Base-by-base conservation (phyloP, 2,113 vertebrate species). In the Ailurus styani region DNA sequence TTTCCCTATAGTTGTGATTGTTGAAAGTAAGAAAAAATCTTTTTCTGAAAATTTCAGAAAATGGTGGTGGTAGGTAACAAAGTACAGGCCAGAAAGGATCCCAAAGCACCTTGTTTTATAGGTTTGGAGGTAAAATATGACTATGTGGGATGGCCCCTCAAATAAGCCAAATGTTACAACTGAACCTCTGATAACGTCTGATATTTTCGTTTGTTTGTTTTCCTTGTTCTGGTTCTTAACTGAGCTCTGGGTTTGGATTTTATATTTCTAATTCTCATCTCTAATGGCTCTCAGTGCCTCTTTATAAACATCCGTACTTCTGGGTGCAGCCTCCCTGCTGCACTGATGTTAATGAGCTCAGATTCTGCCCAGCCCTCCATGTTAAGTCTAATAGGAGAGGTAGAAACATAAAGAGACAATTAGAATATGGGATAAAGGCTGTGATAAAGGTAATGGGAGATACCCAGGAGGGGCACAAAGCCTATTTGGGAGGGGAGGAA, bases 1-100 rank as follows among this genome's bases (percentile, higher is more conserved):
- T 90, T 40, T 31, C 27, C 27, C n/a, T 27, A 88, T 23, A 62
- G 31, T 52, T 87, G 50, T 42, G 52, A 91, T 66, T 95, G 83
- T 66, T 93, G 29, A 85, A 85, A 77, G 64, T 84, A 55, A 83
- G 54, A 87, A 70, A 45, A 11, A 21, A 34, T 42, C 37, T 77
- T 47, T 90, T 60, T 50, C 66, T 73, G 31, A 52, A 94, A 84
- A 94, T 86, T 85, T 93, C 27, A 96, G 54, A 70, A 97, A 94
- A 91, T 78, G 9, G 15, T 72, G 37, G 72, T 73, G 7, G 14
- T 68, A 77, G 34, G 13, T 75, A 79, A 55, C 2, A 55, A 87
- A 88, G 4, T 25, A 18, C 6, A 85, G 83, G 78, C 21, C 20
- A 87, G 77, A 70, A 62, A 87, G 40, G 34, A 96, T 66, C 21